phyloP scores from a whole-genome alignment of 64 coral and sea anemone genomes.

The Stylophora pistillata region DNA sequence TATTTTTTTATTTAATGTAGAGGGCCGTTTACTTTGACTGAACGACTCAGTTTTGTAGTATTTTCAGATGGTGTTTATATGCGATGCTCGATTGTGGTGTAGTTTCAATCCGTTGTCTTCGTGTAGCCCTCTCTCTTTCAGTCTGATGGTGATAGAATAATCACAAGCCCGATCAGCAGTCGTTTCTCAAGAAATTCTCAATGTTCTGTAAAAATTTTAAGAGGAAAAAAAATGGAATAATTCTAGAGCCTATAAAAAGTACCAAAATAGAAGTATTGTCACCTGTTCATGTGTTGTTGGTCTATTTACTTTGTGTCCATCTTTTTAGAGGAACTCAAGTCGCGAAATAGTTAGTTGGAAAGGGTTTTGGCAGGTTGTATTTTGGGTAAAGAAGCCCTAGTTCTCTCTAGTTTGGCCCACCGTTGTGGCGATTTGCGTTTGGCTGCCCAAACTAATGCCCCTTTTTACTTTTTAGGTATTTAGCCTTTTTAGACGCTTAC shows the following conservation, averaged over 20 bases:
- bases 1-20: constrained; percentile 55
- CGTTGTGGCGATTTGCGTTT: too few relatives aligned
- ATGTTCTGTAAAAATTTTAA: constrained; percentile 51
- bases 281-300: background rate
- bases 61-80: background rate
- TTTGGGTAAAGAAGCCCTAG: too few relatives aligned
- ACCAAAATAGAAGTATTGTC: constrained; percentile 11
- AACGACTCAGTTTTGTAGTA: constrained; percentile 5
- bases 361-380: too few relatives aligned
- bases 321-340: too few relatives aligned
- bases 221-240: constrained; percentile 38
- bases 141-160: background rate
- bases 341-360: too few relatives aligned
- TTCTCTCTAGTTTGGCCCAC: too few relatives aligned
- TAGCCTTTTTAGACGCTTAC: too few relatives aligned
- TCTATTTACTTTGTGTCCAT: background rate
- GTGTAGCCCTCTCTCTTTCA: background rate
- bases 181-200: constrained; percentile 29
- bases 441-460: too few relatives aligned
- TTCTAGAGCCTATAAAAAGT: constrained; percentile 46
- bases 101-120: background rate
- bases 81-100: background rate
- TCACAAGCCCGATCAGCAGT: background rate
- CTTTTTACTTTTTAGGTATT: too few relatives aligned
- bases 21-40: constrained; percentile 22